Evolutionary conservation across 2,113 vertebrate species (phyloP).

Genomic region (Pipra filicauda): DNA sequence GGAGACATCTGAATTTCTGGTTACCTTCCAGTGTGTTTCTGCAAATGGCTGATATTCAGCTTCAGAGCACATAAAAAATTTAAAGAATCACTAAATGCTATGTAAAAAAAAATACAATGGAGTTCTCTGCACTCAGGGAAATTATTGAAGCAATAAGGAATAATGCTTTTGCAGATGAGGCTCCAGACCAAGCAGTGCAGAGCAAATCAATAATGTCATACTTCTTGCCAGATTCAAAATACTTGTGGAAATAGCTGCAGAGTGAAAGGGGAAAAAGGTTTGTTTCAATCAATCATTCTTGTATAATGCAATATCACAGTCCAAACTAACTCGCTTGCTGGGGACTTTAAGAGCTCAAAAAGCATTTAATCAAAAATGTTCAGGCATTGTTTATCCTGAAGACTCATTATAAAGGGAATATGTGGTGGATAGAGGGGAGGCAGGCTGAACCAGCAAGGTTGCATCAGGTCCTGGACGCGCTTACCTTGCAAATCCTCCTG

Average conservation of each 20-base stretch:
- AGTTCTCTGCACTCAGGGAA: constrained; percentile 71
- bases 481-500: background rate
- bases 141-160: constrained; percentile 80
- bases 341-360: constrained; percentile 66
- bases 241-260: constrained; percentile 66
- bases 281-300: constrained; percentile 54
- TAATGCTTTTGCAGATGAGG: constrained; percentile 77
- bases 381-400: constrained; percentile 38
- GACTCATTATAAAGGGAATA: constrained; percentile 4
- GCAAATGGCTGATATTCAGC: constrained; percentile 49
- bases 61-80: constrained; percentile 75
- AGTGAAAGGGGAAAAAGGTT: constrained; percentile 51
- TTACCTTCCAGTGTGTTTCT: constrained; percentile 35
- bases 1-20: constrained; percentile 10
- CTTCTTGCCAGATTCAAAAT: constrained; percentile 71
- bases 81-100: constrained; percentile 67
- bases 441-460: background rate
- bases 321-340: constrained; percentile 54
- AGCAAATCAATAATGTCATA: constrained; percentile 77
- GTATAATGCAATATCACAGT: constrained; percentile 33
- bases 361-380: constrained; percentile 68
- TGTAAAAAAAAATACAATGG: constrained; percentile 61
- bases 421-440: background rate
- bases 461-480: background rate
- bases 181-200: constrained; percentile 53